Evolutionary conservation across 2,888 invertebrate species (phyloP).

Genomic region (Pegoplata infirma): DNA sequence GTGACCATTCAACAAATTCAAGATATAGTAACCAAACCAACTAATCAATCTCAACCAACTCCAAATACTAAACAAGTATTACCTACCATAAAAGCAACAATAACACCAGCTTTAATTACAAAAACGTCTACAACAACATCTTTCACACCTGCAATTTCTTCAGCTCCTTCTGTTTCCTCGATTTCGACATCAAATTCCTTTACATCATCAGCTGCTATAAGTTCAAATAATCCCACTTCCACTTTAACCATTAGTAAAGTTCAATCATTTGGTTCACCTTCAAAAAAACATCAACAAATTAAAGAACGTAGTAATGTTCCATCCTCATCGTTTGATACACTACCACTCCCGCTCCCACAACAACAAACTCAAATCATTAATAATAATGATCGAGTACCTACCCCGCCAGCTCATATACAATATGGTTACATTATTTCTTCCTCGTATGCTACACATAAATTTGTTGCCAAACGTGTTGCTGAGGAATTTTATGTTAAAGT

Average conservation of each 20-base stretch:
- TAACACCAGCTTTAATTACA: conserved; percentile 23
- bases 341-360: not conserved
- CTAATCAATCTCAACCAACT: no score
- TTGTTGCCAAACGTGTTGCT: conserved; percentile 68
- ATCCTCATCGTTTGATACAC: no score
- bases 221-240: not conserved
- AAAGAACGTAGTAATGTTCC: conserved; percentile 5
- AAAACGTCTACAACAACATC: not conserved
- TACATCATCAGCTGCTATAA: not conserved
- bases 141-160: not conserved
- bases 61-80: not conserved
- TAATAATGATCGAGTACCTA: conserved; percentile 14
- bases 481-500: conserved; percentile 70
- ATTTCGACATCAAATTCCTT: not conserved
- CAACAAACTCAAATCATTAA: not conserved
- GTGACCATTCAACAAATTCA: not conserved
- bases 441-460: conserved; percentile 66
- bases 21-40: not conserved
- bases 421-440: conserved; percentile 69
- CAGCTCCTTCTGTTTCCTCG: not conserved
- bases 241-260: conserved; percentile 52
- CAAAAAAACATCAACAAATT: conserved; percentile 22
- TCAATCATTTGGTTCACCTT: conserved; percentile 52
- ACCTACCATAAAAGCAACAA: conserved; percentile 34
- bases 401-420: conserved; percentile 51